Evolutionary conservation across 2,113 vertebrate genomes (phyloP).

Genomic region (Gymnocephalus cernua): DNA sequence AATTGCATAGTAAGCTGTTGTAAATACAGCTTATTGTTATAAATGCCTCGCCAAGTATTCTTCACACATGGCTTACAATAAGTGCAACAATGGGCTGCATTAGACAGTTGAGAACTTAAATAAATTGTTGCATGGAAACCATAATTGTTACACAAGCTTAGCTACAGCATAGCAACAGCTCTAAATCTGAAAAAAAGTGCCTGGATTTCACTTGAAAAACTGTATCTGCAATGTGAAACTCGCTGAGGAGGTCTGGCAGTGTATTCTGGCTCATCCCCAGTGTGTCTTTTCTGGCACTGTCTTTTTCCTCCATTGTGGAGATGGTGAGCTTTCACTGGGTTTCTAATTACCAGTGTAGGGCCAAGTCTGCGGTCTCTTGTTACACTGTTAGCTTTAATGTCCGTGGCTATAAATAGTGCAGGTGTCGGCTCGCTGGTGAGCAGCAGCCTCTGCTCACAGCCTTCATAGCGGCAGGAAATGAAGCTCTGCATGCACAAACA

Average conservation of each 20-base stretch:
- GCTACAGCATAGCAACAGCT: constrained; percentile 14
- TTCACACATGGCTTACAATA: constrained; percentile 15
- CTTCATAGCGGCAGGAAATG: constrained; percentile 45
- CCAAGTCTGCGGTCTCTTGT: constrained; percentile 62
- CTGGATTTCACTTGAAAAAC: constrained; percentile 11
- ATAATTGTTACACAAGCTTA: background rate
- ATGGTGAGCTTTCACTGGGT: constrained; percentile 48
- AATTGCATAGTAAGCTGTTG: background rate
- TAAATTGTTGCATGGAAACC: constrained; percentile 24
- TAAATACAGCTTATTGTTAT: constrained; percentile 1
- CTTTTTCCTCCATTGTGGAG: constrained; percentile 44
- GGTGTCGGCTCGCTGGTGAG: constrained; percentile 64
- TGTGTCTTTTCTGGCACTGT: constrained; percentile 19
- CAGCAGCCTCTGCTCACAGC: constrained; percentile 33
- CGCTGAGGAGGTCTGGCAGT: constrained; percentile 31
- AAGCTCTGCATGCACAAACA: constrained; percentile 28
- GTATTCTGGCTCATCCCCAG: constrained; percentile 20
- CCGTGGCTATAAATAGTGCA: constrained; percentile 74
- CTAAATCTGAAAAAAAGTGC: constrained; percentile 26
- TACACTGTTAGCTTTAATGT: constrained; percentile 73
- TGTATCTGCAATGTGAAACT: constrained; percentile 8
- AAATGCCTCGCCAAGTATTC: background rate
- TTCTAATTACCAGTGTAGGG: constrained; percentile 75
- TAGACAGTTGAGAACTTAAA: constrained; percentile 24
- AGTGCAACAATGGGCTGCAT: constrained; percentile 6